Evolutionary conservation across 2,797 vertebrate genomes (phyloP), one percentile per base, ranked within the genome.

Genomic region (Nyctalus aviator): DNA sequence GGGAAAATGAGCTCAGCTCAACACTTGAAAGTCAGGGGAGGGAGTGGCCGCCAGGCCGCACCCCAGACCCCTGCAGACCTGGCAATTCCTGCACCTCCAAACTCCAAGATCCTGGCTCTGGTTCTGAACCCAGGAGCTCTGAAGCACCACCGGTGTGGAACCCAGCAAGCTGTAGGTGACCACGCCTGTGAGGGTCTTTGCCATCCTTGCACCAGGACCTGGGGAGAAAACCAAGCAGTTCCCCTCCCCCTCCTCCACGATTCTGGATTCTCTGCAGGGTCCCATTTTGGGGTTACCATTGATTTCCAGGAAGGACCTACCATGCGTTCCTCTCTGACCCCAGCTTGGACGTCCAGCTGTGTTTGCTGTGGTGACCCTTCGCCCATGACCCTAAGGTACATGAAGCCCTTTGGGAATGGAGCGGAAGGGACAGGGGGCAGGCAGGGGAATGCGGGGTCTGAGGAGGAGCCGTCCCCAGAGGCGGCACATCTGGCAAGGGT

Each of bases 351-450:
- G 59, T 86, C 91, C 94, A 95, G 89, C 95, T 95, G 91, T 81
- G 69, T 91, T 62, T 68, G 92, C 77, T 35, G 35, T 25, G 66
- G 93, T 57, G 94, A 90, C 82, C 81, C 76, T 89, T 88, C 86
- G 95, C 95, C 95, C 95, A 97, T 97, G 96, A 97, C 97, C 96
- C 97, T 97, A 88, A 96, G 95, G 96, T 95, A 96, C 93, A 95
- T 96, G 83, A 91, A 94, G 96, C 79, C 97, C 94, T 97, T 97
- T 94, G 73, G 95, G 94, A 97, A 98, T 97, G 97, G 97, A 91
- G 92, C 97, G 83, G 97, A 97, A 83, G 88, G 97, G 90, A 85
- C 96, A 27, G 95, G 32, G 79, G 76, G 92, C 88, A 96, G 81
- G 55, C 90, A 94, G 97, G 97, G 95, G 83, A 93, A 82, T n/a